Evolutionary conservation across 2,888 invertebrate species (phyloP).

Genomic region (Cerceris ruficornis): DNA sequence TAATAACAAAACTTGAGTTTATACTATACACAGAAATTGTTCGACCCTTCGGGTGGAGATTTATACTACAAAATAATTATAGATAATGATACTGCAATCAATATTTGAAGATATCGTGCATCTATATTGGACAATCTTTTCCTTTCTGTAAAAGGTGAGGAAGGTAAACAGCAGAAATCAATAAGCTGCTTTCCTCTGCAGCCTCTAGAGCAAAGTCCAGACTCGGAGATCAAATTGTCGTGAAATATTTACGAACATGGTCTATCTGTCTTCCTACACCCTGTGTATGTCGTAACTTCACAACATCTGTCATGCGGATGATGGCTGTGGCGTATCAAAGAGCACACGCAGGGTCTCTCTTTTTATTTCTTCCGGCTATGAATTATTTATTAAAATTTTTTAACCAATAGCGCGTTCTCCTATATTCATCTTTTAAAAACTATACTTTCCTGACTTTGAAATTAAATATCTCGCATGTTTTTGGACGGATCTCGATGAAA

Average conservation of each 20-base stretch:
- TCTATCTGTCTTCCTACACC: slow-evolving; percentile 22
- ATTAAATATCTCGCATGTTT: too few relatives aligned
- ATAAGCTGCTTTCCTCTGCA: slow-evolving; percentile 36
- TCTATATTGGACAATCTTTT: slow-evolving; percentile 35
- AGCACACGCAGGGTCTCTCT: too few relatives aligned
- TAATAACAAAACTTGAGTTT: too few relatives aligned
- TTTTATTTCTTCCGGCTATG: background rate
- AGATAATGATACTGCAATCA: slow-evolving; percentile 21
- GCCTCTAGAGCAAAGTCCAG: slow-evolving; percentile 22
- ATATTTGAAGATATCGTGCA: slow-evolving; percentile 19
- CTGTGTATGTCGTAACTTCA: slow-evolving; percentile 24
- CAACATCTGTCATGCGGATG: slow-evolving; percentile 6
- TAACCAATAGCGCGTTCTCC: too few relatives aligned
- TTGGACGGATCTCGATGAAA: too few relatives aligned
- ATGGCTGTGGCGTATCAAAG: background rate
- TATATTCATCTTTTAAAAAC: too few relatives aligned
- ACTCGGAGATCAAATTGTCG: slow-evolving; percentile 49
- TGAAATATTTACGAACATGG: slow-evolving; percentile 50
- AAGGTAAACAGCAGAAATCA: slow-evolving; percentile 26
- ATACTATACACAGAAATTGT: too few relatives aligned
- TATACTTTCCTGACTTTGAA: too few relatives aligned
- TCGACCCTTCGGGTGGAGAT: too few relatives aligned
- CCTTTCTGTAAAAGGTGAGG: slow-evolving; percentile 28
- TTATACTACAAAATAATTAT: too few relatives aligned
- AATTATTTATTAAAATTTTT: background rate